Evolutionary conservation across 2,113 vertebrate genomes (phyloP), one percentile per base, ranked within the genome.

Genomic region (Synodontis membranacea): DNA sequence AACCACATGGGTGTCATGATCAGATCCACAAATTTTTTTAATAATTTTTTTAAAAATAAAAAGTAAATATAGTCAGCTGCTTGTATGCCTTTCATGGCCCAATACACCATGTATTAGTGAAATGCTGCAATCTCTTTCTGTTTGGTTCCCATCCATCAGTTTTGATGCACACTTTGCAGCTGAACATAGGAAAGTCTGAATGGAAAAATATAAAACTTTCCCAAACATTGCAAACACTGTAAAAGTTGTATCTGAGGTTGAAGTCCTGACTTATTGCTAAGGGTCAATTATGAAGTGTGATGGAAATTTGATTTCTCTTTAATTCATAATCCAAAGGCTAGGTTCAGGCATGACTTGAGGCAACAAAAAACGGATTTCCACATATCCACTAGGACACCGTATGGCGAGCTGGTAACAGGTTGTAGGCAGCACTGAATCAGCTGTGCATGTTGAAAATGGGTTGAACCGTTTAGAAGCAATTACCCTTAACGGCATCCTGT

Each of bases 361-460:
- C 2, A 34, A 84, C 58, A 84, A 80, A 58, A 46, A 34, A 39
- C 21, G 23, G 72, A 17, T 78, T 76, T 76, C 44, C 12, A 31
- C 14, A 3, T 70, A 42, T 23, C 1, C 7, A 8, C 25, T 75
- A 17, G 52, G 42, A 64, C 60, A 39, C 83, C 87, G 80, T 85
- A 82, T 88, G 84, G 54, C 50, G 60, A 66, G 70, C 68, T 70
- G 19, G 84, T 52, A 82, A 85, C 87, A 88, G 84, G 79, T 88
- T 78, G 87, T 56, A 85, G 56, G 56, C 78, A 74, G 60, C 60
- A 56, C 64, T 60, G 82, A 52, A 84, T 64, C 78, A 46, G 19
- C 62, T 70, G 60, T 34, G 34, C 74, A 52, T 25, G 25, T 54
- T 62, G 5, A 50, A 66, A 62, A 37, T 50, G 14, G n/a, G 11